Percentiles rank a stretch among this genome's conserved stretches.
Evolutionary conservation across 2,113 vertebrate genomes (phyloP).

Genomic region (Eulemur rufifrons): DNA sequence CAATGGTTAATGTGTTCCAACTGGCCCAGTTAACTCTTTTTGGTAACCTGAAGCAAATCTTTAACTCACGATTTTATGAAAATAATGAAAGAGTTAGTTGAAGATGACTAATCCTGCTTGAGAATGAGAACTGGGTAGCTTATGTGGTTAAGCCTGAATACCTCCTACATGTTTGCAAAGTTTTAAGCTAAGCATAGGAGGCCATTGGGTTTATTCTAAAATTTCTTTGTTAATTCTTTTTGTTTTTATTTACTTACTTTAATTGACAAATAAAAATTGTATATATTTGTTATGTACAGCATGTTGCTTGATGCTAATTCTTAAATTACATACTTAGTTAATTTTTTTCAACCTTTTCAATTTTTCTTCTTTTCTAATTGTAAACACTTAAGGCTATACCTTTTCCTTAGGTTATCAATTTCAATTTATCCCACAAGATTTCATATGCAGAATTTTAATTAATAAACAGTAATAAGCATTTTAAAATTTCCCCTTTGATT

Average conservation of each 20-base stretch:
- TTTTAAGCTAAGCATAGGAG: neutral
- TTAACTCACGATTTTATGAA: neutral
- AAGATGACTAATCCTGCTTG: neutral
- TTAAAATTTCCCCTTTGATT: neutral
- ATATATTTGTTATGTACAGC: neutral
- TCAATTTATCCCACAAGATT: neutral
- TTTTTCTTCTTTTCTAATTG: conserved; percentile 10
- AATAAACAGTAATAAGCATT: neutral
- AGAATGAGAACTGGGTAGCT: neutral
- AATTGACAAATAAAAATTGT: neutral
- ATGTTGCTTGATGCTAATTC: neutral
- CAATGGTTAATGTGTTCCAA: neutral
- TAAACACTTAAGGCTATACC: neutral
- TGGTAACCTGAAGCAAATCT: neutral
- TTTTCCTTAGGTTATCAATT: neutral
- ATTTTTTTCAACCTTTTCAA: neutral
- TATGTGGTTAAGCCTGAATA: neutral
- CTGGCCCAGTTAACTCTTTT: neutral
- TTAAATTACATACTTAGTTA: neutral
- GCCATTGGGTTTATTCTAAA: neutral
- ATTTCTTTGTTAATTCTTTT: conserved; percentile 15
- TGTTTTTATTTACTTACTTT: neutral
- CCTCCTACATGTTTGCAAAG: neutral
- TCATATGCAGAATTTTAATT: conserved; percentile 2
- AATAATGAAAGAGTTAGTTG: neutral